These are phyloP conservation scores for Amyelois transitella DNA, from an alignment of 1,140 invertebrate species.

Conservation along the genomic window DNA sequence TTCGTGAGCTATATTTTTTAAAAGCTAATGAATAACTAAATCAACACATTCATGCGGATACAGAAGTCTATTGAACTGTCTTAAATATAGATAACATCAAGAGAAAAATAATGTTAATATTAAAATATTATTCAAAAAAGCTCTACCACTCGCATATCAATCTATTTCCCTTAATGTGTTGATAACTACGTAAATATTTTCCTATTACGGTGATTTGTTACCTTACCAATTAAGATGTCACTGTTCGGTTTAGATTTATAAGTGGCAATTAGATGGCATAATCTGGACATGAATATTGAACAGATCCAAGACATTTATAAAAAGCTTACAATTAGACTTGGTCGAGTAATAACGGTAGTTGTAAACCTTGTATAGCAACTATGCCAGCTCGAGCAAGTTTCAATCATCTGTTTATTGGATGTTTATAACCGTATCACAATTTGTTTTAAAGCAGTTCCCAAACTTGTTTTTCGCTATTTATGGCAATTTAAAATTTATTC, in stretches of 20 bases:
- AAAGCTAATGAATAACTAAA: too few relatives aligned
- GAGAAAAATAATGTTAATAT: not conserved
- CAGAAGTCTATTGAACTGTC: too few relatives aligned
- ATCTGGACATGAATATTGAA: conserved; percentile 59
- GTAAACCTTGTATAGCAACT: conserved; percentile 6
- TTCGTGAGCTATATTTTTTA: too few relatives aligned
- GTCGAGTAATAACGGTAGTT: conserved; percentile 22
- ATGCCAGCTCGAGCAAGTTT: not conserved
- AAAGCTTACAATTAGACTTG: conserved; percentile 38
- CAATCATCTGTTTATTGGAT: not conserved
- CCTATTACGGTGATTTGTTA: conserved; percentile 44
- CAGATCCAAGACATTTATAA: conserved; percentile 40
- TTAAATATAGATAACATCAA: too few relatives aligned
- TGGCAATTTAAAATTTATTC: not conserved
- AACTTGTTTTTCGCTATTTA: not conserved
- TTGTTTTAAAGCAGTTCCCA: not conserved
- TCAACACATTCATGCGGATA: too few relatives aligned
- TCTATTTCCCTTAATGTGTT: not conserved
- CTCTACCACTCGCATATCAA: not conserved
- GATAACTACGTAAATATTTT: conserved; percentile 21
- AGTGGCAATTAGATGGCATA: conserved; percentile 56
- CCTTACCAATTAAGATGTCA: conserved; percentile 64
- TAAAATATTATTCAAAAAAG: not conserved
- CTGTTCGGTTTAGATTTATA: conserved; percentile 57
- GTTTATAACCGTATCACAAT: not conserved